phyloP scores from a whole-genome alignment of 2,797 vertebrate species.

The Brachymystax lenok region DNA sequence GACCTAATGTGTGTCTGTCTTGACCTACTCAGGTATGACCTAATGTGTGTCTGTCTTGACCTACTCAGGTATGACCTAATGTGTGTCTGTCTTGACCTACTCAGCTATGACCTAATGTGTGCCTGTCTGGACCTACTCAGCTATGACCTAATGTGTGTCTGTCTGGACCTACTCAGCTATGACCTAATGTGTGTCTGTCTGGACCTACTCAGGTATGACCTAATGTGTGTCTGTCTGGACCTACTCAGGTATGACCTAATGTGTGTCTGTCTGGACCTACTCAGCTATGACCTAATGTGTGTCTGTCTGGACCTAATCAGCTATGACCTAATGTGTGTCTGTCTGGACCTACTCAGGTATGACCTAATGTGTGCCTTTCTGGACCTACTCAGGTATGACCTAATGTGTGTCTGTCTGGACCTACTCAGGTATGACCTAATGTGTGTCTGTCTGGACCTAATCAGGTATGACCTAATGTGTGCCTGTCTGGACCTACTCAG shows the following conservation, averaged over 20 bases:
- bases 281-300: no score
- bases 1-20: background rate
- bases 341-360: no score
- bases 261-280: background rate
- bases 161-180: no score
- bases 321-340: no score
- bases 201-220: constrained; percentile 90
- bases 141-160: no score
- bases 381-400: no score
- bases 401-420: background rate
- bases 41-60: background rate
- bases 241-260: constrained; percentile 86
- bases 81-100: background rate
- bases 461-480: no score
- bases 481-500: constrained; percentile 86
- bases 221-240: constrained; percentile 64
- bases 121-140: background rate
- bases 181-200: constrained; percentile 36
- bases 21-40: no score
- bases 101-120: background rate
- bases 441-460: no score
- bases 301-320: no score
- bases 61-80: no score
- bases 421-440: background rate
- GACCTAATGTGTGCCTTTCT: no score